Evolutionary conservation across 2,888 invertebrate species (phyloP), one percentile per base, ranked within the genome.

Genomic region (Syritta pipiens): DNA sequence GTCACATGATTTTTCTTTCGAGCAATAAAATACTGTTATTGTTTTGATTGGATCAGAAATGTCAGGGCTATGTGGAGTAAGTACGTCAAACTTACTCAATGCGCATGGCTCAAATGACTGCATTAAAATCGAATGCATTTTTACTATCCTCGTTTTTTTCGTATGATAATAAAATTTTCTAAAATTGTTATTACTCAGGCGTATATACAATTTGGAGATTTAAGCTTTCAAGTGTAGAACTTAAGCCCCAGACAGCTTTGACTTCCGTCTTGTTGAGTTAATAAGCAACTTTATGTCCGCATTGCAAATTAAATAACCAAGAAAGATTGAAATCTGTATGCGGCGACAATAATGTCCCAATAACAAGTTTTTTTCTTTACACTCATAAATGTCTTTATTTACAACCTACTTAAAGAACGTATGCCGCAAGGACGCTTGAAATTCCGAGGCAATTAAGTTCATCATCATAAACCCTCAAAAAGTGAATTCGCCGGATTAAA

Each of bases 61-160:
- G 63, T 71, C 76, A 76, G 49, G 76, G 76, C 59, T 63, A 63
- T n/a, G n/a, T n/a, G n/a, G n/a, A n/a, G 19, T n/a, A 9, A 37
- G 20, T 53, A 32, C 55, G 51, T 49, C 49, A 69, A 69, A 60
- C 19, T 30, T 20, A 12, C 20, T n/a, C n/a, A n/a, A n/a, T n/a
- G n/a, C n/a, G n/a, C n/a, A n/a, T 19, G 20, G 10, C 17, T 30
- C 10, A 46, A n/a, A 14, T 17, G 14, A 40, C n/a, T 5, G 12
- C 19, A 51, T 49, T 60, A 28, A 10, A 53, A 24, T 57, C 28
- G 20, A 26, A 51, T 44, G 12, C 10, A 2, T 53, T 10, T 53
- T 12, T 10, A 12, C 14, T 53, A n/a, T n/a, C n/a, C n/a, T n/a
- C n/a, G 28, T 28, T 67, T 26, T 44, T 60, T 60, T 35, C 17